Evolutionary conservation across 2,888 invertebrate species (phyloP), one percentile per base, ranked within the genome.

Genomic region (Ptilodon capucinus): DNA sequence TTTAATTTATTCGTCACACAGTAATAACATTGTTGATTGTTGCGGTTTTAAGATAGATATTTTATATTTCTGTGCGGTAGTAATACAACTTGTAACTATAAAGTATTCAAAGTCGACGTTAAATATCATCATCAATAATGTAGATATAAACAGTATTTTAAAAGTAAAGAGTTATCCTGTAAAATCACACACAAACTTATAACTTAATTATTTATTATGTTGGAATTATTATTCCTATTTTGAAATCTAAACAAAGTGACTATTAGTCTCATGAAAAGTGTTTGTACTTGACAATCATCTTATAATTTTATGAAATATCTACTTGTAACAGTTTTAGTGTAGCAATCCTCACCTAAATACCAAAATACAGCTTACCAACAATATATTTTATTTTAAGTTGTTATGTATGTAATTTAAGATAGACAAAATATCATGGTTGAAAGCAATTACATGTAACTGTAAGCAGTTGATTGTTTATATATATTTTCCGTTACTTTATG

Each of bases 291-390:
- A 38, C 38, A 6, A 38, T 38, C 19, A 38, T 13, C 17, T n/a
- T 38, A 38, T 3, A 21, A n/a, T 19, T 17, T 14, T 3, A 3
- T 4, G 2, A 17, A 19, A 11, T 19, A 9, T 16, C 3, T 36
- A 17, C 2, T 35, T 38, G 19, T 19, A 19, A 38, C 38, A 38
- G 19, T 17, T 35, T 74, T 89, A 87, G 86, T 64, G 68, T 88
- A 89, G 87, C 84, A 75, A 79, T 85, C 89, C 88, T 91, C 90
- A 90, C 86, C 84, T 86, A 82, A 83, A 91, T 90, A 91, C 91
- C 91, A 91, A 91, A 91, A 86, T 85, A 90, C 91, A 86, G 87
- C 88, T 91, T 91, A 91, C 91, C 91, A 91, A 86, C 88, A 83
- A 84, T 86, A 81, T 86, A 84, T 86, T 81, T 83, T 74, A 78